Conservation (phyloP, 2,797 vertebrate genomes). For the Pseudochirops corinnae region DNA sequence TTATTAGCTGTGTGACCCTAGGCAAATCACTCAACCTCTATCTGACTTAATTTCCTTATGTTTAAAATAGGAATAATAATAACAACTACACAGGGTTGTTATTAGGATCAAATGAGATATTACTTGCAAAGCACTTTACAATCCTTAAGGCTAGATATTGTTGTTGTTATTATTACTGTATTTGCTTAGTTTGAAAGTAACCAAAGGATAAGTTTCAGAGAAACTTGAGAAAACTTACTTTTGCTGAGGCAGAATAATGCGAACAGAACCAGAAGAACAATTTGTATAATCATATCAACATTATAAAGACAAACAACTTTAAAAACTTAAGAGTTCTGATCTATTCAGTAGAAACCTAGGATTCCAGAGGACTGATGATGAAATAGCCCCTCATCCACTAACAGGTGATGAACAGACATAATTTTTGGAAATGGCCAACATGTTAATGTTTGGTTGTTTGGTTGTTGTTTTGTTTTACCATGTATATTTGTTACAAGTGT, state of each 20-base stretch:
- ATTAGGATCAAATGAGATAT: not conserved
- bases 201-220: not conserved
- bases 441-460: no score
- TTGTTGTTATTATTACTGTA: not conserved
- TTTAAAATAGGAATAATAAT: not conserved
- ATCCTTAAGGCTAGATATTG: not conserved
- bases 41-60: not conserved
- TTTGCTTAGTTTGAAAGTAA: not conserved
- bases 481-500: not conserved
- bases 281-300: not conserved
- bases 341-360: not conserved
- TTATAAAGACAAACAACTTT: not conserved
- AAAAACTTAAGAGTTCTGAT: not conserved
- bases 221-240: not conserved
- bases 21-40: not conserved
- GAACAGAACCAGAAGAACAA: not conserved
- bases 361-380: not conserved
- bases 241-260: not conserved
- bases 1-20: not conserved
- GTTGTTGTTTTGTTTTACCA: not conserved
- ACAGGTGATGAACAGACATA: not conserved
- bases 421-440: not conserved
- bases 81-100: not conserved
- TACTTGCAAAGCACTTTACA: not conserved
- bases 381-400: not conserved